Conservation (phyloP, 2,113 vertebrate genomes). For the Himantopus leucocephalus region DNA sequence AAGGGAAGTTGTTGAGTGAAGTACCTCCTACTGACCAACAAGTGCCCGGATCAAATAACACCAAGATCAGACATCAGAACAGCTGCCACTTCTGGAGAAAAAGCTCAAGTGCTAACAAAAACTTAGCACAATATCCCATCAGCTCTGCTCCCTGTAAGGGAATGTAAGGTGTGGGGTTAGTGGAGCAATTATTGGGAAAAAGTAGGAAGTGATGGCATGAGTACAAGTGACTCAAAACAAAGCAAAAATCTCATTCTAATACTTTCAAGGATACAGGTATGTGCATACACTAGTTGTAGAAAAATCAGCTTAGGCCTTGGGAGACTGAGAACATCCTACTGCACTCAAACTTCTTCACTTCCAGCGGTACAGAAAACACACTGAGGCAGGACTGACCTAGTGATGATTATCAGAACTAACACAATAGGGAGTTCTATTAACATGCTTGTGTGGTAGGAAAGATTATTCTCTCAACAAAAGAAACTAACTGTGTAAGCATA, state of each 20-base stretch:
- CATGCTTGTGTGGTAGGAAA: neutral
- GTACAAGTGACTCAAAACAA: neutral
- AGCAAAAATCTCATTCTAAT: neutral
- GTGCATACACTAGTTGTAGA: neutral
- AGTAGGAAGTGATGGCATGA: no score
- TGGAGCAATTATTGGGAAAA: rapidly evolving
- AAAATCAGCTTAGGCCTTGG: neutral
- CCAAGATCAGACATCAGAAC: neutral
- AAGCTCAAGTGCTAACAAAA: neutral
- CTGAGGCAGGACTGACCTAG: neutral
- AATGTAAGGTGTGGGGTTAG: neutral
- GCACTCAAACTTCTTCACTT: neutral
- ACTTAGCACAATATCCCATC: neutral
- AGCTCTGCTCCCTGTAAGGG: neutral
- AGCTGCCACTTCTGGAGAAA: neutral
- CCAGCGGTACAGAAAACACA: neutral
- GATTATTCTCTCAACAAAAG: neutral
- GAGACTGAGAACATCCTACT: neutral
- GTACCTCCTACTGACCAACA: neutral
- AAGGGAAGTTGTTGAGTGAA: neutral
- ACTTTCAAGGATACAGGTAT: neutral
- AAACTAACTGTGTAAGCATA: neutral
- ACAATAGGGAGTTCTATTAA: neutral
- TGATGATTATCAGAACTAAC: neutral
- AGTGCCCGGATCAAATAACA: neutral